Evolutionary conservation across 2,113 vertebrate species (phyloP).

Genomic region (Spea multiplicata): DNA sequence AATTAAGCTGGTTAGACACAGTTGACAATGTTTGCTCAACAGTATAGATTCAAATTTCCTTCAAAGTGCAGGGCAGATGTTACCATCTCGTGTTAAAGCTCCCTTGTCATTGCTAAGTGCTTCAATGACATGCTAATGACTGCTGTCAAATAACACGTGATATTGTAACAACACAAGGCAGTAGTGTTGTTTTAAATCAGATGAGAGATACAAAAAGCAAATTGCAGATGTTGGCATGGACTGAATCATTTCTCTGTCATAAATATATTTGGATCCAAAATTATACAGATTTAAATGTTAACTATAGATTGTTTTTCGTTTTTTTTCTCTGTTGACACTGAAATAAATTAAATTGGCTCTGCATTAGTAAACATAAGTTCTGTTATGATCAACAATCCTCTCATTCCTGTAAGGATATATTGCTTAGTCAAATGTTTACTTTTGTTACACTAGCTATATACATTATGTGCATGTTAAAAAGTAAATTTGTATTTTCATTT

Average conservation of each 20-base stretch:
- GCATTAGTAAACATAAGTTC: constrained; percentile 10
- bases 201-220: constrained; percentile 13
- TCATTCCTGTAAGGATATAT: background rate
- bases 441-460: too few species aligned
- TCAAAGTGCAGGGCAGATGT: constrained; percentile 27
- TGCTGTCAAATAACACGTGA: constrained; percentile 37
- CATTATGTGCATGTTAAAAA: too few species aligned
- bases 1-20: constrained; percentile 31
- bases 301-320: background rate
- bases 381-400: background rate
- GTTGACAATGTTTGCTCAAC: constrained; percentile 32
- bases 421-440: too few species aligned
- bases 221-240: constrained; percentile 10
- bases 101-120: constrained; percentile 37
- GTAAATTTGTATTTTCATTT: too few species aligned
- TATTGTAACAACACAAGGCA: constrained; percentile 11
- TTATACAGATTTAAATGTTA: constrained; percentile 23
- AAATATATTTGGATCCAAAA: constrained; percentile 14
- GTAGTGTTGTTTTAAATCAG: constrained; percentile 9
- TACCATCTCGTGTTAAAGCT: constrained; percentile 31
- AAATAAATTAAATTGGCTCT: constrained; percentile 25
- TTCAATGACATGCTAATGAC: constrained; percentile 25
- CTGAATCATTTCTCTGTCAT: constrained; percentile 6
- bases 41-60: constrained; percentile 25
- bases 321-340: constrained; percentile 3